Evolutionary conservation across 2,888 invertebrate species (phyloP), one percentile per base, ranked within the genome.

Genomic region (Lymantria dispar): DNA sequence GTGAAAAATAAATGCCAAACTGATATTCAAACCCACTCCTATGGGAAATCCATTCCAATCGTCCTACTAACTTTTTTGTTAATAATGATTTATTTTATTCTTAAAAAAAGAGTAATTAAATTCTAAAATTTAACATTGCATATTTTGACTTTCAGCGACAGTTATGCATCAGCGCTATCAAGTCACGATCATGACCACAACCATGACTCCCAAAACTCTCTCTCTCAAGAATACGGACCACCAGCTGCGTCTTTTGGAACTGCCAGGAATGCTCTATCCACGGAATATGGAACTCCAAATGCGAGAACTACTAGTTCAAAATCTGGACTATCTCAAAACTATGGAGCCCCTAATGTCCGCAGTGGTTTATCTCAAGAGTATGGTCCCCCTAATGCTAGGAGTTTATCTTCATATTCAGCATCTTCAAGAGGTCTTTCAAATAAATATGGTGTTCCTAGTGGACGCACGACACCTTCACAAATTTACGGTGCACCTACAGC

Each of bases 141-240:
- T 33, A 8, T 46, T 45, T 42, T 8, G 8, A 8, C 51, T 78
- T 80, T 8, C 71, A 87, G 87, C 29, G 80, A 85, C 30, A 75
- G 84, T 31, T 87, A 87, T 52, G 62, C 82, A 45, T 58, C 79
- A 47, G 68, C 76, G 0, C 71, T 76, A 8, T 73, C 78, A 7
- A 62, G 69, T 30, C 72, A 73, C 10, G 64, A 70, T 15, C 74
- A 74, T 14, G 31, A 43, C n/a, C 62, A 67, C 8, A 44, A 44
- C 14, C 56, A 64, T 0, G 51, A 50, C 0, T 61, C 66, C 54
- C 61, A 68, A 47, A 86, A 68, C 58, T 65, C 69, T 45, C 56
- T 68, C 1, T 74, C 77, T 0, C 65, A 71, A 31, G 68, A 73
- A 57, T 83, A 82, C 13, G 75, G 75, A 0, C 54, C 63, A 3